These are phyloP conservation scores for Argyrosomus japonicus DNA, from an alignment of 2,113 vertebrate genomes.

Conservation along the genomic window DNA sequence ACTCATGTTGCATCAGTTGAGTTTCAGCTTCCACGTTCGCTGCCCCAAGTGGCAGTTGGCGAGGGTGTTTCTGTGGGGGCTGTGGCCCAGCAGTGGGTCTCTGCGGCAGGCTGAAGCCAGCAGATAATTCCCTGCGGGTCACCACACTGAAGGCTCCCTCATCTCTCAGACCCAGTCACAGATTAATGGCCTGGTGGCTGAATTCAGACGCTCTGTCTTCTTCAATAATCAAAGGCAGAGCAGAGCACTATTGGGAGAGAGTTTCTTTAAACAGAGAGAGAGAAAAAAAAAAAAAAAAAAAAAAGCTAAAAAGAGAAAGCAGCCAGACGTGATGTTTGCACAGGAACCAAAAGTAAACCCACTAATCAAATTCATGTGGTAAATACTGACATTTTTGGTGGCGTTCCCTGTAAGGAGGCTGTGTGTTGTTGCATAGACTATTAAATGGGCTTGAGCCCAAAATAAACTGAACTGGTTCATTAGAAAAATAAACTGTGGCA, in stretches of 20 bases:
- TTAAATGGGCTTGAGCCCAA: neutral
- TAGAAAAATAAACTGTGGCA: constrained; percentile 1
- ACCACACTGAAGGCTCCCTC: constrained; percentile 48
- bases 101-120: constrained; percentile 32
- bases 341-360: constrained; percentile 9
- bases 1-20: constrained; percentile 31
- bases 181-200: constrained; percentile 72
- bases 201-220: constrained; percentile 61
- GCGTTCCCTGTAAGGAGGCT: neutral
- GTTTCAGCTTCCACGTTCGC: constrained; percentile 16
- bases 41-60: constrained; percentile 41
- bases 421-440: neutral
- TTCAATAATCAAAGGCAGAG: constrained; percentile 68
- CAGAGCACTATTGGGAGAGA: constrained; percentile 2
- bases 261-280: constrained; percentile 27
- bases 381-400: neutral
- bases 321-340: constrained; percentile 11
- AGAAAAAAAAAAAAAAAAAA: neutral
- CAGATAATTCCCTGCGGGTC: constrained; percentile 55
- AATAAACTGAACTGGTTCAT: neutral
- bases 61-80: constrained; percentile 21
- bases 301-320: neutral
- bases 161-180: constrained; percentile 54
- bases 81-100: constrained; percentile 58
- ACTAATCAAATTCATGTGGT: neutral